Base-by-base conservation (phyloP, 1,140 invertebrate genomes). In the Nautilus pompilius region DNA sequence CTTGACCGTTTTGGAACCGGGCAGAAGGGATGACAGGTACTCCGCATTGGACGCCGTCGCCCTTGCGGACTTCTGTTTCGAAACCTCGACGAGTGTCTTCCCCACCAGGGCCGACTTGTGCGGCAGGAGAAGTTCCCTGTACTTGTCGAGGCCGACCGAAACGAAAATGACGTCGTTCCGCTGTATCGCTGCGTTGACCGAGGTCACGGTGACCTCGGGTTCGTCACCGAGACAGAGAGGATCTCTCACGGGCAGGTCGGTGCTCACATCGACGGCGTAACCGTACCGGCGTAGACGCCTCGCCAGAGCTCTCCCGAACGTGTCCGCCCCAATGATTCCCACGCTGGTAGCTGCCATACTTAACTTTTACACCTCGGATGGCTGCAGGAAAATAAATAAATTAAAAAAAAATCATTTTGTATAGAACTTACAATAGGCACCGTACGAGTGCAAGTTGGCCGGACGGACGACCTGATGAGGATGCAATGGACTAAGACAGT, bases 241-340 rank as follows among this genome's bases (percentile, higher is more conserved):
- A n/a, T 72, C 63, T 24, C 48, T 26, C 10, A 69, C 69, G 3
- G 79, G 79, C 24, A 60, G 57, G 36, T 78, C 62, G 62, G 77
- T 81, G 10, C 79, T 78, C 28, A 79, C 65, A 26, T 72, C 68
- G 22, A 79, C 76, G 49, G 75, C 66, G 71, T 76, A 79, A 34
- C 79, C 79, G 22, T 71, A 67, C 24, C 70, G 66, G n/a, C 67
- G 58, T 5, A 80, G 66, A 10, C 77, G 56, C 58, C 71, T 76
- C 33, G 76, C 69, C 20, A 81, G 65, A 8, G 78, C 78, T 13
- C 71, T 61, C 26, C 73, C 77, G 57, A 71, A 80, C 53, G 78
- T 73, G 5, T 78, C 79, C 1, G 78, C 78, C 1, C 79, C 79
- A 20, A 81, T 71, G 24, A 81, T 74, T 3, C 76, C 74, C 22